Conservation (phyloP, 2,113 vertebrate genomes). For the Natator depressus region DNA sequence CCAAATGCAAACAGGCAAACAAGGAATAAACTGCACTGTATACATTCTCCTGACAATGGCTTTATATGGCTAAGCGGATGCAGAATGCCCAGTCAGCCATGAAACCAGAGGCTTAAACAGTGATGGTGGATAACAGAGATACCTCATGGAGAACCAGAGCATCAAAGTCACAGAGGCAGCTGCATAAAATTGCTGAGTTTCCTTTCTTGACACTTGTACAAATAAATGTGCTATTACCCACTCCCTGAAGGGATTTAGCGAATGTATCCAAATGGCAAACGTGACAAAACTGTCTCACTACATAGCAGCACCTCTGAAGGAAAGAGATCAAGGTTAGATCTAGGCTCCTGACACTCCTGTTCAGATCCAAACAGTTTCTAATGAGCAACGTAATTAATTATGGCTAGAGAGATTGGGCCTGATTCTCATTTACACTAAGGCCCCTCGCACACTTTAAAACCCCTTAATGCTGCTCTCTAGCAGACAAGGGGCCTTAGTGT, state of each 20-base stretch:
- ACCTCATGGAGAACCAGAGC: neutral
- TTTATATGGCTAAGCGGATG: rapidly evolving
- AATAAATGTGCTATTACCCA: neutral
- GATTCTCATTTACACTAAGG: neutral
- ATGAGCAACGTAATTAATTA: neutral
- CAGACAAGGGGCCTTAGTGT: neutral
- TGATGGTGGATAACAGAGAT: neutral
- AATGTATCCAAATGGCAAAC: rapidly evolving
- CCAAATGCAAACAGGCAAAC: neutral
- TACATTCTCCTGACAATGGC: neutral
- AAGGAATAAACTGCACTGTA: neutral
- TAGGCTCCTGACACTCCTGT: neutral
- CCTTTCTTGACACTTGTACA: neutral
- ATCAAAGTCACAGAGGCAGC: neutral
- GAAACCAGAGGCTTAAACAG: rapidly evolving
- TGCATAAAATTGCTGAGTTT: neutral
- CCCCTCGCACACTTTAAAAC: neutral
- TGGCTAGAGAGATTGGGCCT: neutral
- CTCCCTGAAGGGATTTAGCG: rapidly evolving
- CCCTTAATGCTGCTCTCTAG: neutral
- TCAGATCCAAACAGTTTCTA: neutral
- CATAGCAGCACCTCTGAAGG: neutral
- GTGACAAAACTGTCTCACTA: neutral
- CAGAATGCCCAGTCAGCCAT: rapidly evolving
- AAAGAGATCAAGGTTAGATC: neutral